Base-by-base conservation (phyloP, 2,797 vertebrate genomes). In the Enteromius viviparus region DNA sequence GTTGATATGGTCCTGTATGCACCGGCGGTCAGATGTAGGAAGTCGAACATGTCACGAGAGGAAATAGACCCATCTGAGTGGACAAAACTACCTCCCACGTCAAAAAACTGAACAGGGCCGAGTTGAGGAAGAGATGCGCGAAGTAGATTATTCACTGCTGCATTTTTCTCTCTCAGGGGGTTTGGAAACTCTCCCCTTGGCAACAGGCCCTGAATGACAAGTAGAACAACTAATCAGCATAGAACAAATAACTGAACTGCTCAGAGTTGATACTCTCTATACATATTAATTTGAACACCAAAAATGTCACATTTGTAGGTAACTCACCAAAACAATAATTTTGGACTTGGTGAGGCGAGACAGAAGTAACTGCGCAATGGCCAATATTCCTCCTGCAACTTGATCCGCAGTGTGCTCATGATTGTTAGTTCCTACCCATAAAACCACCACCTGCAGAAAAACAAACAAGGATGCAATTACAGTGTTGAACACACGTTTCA, bases 391-490 rank as follows among this genome's bases (percentile, higher is more conserved):
- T 62, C 96, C 97, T 4, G 97, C 96, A 23, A 99, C 96, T 88
- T 99, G 96, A 83, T 98, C 97, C 1, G 97, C 98, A 0, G 96
- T 95, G 92, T 99, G 97, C 85, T 96, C 92, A 0, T 98, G 94
- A 88, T 99, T 99, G 91, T 99, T 99, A 91, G 97, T 99, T 92
- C 98, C 98, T 76, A 99, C 96, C 98, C 98, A 99, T 88, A 99
- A 90, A 85, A 99, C 98, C 86, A 98, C 96, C 87, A 96, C 97
- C 98, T 99, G 86, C 6, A 74, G 72, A 88, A 83, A 88, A 49
- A 85, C 17, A 78, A 76, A 64, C 0, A 26, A 65, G 23, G 26
- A 76, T 21, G 40, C 29, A 15, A 26, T 66, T 37, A 14, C 19
- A 77, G 42, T 1, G 0, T 40, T 70, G 34, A 40, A 66, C 3